A percentile compares a stretch with the other conserved stretches of the same genome.
These are phyloP conservation scores for Drosophila repleta DNA, from an alignment of 1,140 invertebrate genomes.

Conservation along the genomic window DNA sequence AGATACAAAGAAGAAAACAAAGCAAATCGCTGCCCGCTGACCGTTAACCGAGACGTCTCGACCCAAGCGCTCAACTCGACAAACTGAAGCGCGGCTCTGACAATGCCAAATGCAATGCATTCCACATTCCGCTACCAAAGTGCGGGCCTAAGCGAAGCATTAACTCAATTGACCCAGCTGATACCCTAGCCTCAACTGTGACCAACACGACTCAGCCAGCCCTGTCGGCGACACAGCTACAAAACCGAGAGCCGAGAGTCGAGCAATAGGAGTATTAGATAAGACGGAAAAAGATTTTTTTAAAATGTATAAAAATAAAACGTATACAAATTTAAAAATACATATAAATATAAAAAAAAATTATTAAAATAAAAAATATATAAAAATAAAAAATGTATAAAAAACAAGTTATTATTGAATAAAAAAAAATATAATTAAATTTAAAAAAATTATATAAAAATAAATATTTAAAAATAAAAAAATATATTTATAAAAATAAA, in stretches of 20 bases:
- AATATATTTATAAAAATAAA: no score
- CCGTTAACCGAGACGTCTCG: constrained; percentile 8
- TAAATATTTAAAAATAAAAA: no score
- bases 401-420: no score
- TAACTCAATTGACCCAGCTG: constrained; percentile 14
- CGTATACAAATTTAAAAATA: neutral
- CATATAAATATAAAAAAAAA: neutral
- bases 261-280: no score
- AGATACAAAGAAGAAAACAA: no score
- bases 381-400: no score
- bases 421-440: no score
- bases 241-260: no score
- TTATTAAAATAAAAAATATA: neutral
- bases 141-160: constrained; percentile 30
- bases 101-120: constrained; percentile 3
- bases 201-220: neutral
- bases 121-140: constrained; percentile 17
- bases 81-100: constrained; percentile 22
- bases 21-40: neutral
- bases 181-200: neutral
- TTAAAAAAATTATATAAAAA: no score
- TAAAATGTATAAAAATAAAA: no score
- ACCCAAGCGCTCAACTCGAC: constrained; percentile 19
- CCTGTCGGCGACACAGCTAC: neutral
- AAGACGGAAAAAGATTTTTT: no score